These are phyloP conservation scores for Heliconius sara DNA, from an alignment of 2,888 invertebrate species.

Conservation along the genomic window DNA sequence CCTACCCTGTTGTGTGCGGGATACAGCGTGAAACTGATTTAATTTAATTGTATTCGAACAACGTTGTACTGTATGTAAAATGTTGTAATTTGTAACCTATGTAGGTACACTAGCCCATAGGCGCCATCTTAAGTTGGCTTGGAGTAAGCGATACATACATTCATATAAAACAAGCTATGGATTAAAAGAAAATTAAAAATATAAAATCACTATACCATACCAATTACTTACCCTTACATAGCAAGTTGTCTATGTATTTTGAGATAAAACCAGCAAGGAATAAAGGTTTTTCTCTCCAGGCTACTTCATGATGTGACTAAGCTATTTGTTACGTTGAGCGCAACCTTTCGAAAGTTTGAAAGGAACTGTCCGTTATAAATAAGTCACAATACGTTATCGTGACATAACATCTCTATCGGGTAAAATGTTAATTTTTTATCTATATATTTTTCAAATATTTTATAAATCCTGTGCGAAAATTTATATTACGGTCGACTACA, in stretches of 20 bases:
- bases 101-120: too few relatives aligned
- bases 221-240: neutral
- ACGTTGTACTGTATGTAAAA: too few relatives aligned
- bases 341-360: slow-evolving; percentile 37
- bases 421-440: neutral
- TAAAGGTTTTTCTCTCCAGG: slow-evolving; percentile 36
- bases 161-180: too few relatives aligned
- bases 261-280: slow-evolving; percentile 29
- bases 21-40: too few relatives aligned
- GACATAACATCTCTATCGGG: slow-evolving; percentile 2
- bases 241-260: neutral
- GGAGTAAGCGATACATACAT: too few relatives aligned
- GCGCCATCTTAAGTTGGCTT: too few relatives aligned
- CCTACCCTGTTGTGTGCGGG: too few relatives aligned
- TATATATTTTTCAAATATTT: neutral
- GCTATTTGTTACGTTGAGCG: slow-evolving; percentile 35
- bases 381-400: slow-evolving; percentile 25
- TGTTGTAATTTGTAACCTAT: too few relatives aligned
- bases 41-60: too few relatives aligned
- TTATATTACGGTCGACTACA: neutral
- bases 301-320: slow-evolving; percentile 35
- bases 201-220: too few relatives aligned
- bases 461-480: neutral
- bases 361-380: slow-evolving; percentile 33
- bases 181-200: too few relatives aligned